These are phyloP conservation scores for Drosophila infuscata DNA, from an alignment of 2,888 invertebrate genomes.

Conservation along the genomic window DNA sequence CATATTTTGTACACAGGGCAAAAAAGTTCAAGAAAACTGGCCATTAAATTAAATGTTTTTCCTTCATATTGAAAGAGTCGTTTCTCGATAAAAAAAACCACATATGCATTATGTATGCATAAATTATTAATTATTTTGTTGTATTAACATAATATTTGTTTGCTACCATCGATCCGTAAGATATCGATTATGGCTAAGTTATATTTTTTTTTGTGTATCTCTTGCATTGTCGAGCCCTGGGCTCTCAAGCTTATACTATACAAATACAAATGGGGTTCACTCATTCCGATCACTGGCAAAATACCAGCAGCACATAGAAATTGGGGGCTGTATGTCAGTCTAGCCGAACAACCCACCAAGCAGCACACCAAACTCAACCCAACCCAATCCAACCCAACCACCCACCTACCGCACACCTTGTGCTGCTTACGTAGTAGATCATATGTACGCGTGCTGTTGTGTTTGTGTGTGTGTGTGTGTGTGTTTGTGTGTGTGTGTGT, in stretches of 20 bases:
- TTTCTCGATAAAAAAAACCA: background rate
- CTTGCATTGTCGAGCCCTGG: constrained; percentile 24
- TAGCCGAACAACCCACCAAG: constrained; percentile 9
- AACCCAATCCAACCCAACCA: constrained; percentile 7
- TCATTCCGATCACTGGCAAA: constrained; percentile 51
- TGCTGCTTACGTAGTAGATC: constrained; percentile 49
- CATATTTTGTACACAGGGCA: background rate
- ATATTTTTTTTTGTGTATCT: background rate
- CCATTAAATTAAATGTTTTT: background rate
- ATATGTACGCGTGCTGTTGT: constrained; percentile 7
- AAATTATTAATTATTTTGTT: background rate
- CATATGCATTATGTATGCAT: background rate
- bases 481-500: constrained; percentile 36
- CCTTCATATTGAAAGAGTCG: background rate
- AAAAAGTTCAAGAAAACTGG: background rate
- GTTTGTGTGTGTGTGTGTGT: constrained; percentile 9
- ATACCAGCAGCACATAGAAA: constrained; percentile 35
- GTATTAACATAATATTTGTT: background rate
- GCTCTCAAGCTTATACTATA: constrained; percentile 20
- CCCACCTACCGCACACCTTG: constrained; percentile 53
- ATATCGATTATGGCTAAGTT: background rate
- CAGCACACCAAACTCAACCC: constrained; percentile 18
- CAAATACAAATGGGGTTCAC: constrained; percentile 21
- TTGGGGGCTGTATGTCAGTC: constrained; percentile 38
- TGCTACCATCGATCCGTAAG: background rate